phyloP scores from a whole-genome alignment of 2,888 invertebrate genomes.

The Catocala nupta region DNA sequence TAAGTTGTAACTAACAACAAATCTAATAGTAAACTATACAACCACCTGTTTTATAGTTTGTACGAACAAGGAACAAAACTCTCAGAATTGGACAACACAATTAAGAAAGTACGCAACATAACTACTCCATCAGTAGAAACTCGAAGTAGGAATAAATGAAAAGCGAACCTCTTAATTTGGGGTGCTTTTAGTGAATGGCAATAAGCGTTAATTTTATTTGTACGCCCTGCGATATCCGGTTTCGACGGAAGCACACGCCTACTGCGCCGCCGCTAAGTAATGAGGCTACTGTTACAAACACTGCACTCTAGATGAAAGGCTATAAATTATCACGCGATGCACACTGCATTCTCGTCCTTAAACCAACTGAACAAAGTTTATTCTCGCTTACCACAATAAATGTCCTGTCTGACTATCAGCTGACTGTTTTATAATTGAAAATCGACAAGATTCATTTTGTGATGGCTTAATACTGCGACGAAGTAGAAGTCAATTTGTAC shows the following conservation, averaged over 20 bases:
- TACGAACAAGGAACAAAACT: constrained; percentile 47
- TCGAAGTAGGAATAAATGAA: constrained; percentile 50
- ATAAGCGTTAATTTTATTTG: constrained; percentile 85
- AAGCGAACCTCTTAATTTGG: constrained; percentile 60
- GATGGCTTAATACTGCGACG: constrained; percentile 28
- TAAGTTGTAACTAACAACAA: constrained; percentile 26
- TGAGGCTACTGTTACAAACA: constrained; percentile 79
- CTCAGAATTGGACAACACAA: constrained; percentile 42
- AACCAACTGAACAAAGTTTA: constrained; percentile 32
- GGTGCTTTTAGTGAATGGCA: constrained; percentile 66
- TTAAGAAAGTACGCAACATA: constrained; percentile 46
- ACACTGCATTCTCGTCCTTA: constrained; percentile 56
- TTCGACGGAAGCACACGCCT: constrained; percentile 82
- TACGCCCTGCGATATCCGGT: constrained; percentile 78
- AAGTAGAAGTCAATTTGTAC: constrained; percentile 33
- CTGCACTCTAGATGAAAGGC: constrained; percentile 63
- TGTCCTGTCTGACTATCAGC: constrained; percentile 29
- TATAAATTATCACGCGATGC: constrained; percentile 52
- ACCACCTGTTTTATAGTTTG: constrained; percentile 44
- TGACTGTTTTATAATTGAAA: constrained; percentile 51
- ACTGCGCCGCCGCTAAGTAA: constrained; percentile 79
- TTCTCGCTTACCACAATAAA: constrained; percentile 8
- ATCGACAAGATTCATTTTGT: constrained; percentile 48
- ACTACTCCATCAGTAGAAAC: constrained; percentile 45
- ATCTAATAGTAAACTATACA: constrained; percentile 32